Base-by-base conservation (phyloP, 2,113 vertebrate species). In the Menura novaehollandiae region DNA sequence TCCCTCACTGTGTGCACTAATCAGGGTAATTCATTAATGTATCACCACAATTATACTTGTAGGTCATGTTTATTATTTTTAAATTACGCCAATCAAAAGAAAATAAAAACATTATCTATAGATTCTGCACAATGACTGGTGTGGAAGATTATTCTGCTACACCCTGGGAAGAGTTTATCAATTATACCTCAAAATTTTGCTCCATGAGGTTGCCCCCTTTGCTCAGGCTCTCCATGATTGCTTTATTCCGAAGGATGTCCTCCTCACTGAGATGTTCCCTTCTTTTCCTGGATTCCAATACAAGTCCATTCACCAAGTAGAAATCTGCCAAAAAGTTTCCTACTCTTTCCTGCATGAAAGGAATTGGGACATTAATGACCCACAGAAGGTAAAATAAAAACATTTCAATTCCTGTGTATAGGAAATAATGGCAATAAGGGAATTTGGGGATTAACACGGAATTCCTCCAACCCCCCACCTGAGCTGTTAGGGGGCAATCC, bases 171-270 rank as follows among this genome's bases (percentile, higher is more conserved):
- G 32, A 49, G 79, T 14, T 32, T 16, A 39, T 27, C 32, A 9
- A 26, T 10, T 56, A 26, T 98, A 99, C 99, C 99, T 99, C 99
- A 83, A 99, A 99, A 91, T 98, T 99, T 93, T 99, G 99, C 91
- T 99, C 99, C 90, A 99, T 98, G 91, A 99, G 97, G 94, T 98
- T 99, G 64, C 99, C 99, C 64, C 99, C 99, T 98, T 99, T 99
- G 93, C 99, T 99, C 82, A 99, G 98, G 96, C 99, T 99, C 98
- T 99, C 99, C 99, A 99, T 99, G 96, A 99, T 99, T 71, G 99
- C 99, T 97, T 99, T 99, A 93, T 99, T 99, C 93, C 99, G 98
- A 97, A 99, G 97, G 93, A 99, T 99, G 94, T 99, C 99, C 95
- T 99, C 99, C 96, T 99, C 99, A 49, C 99, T 99, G 91, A 99